These are phyloP conservation scores for Teleogryllus oceanicus DNA, from an alignment of 2,888 invertebrate genomes.

Conservation along the genomic window DNA sequence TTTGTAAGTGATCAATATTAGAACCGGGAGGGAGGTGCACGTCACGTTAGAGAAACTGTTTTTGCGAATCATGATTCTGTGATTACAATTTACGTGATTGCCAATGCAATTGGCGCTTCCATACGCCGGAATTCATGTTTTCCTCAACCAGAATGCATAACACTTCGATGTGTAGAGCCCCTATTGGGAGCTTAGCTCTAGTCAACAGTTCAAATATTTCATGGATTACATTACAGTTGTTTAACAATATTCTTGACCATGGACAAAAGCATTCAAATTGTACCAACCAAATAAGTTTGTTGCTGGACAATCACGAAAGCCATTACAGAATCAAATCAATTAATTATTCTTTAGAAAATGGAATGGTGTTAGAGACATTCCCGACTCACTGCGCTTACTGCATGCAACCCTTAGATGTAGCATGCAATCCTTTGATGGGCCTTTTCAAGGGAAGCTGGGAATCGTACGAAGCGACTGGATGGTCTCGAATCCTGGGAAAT, in stretches of 20 bases:
- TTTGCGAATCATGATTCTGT: neutral
- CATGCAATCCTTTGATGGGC: neutral
- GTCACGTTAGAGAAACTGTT: neutral
- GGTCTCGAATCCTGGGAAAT: conserved; percentile 26
- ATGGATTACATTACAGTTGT: conserved; percentile 25
- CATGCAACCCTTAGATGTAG: conserved; percentile 25
- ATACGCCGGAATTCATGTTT: neutral
- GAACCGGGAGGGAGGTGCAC: neutral
- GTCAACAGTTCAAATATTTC: conserved; percentile 18
- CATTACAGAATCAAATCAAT: conserved; percentile 18
- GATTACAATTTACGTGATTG: neutral
- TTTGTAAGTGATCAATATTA: too few species aligned
- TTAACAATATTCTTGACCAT: conserved; percentile 18
- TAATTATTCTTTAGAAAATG: conserved; percentile 18
- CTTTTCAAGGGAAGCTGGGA: conserved; percentile 30
- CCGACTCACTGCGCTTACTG: conserved; percentile 24
- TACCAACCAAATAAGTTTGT: too few species aligned
- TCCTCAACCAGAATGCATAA: conserved; percentile 3
- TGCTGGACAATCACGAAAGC: conserved; percentile 31
- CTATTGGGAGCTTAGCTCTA: conserved; percentile 22
- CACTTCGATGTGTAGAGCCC: conserved; percentile 22
- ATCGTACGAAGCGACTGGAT: conserved; percentile 26
- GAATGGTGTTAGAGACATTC: conserved; percentile 28
- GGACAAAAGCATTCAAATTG: too few species aligned
- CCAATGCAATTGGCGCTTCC: neutral